Conservation (phyloP, 2,113 vertebrate genomes). For the Neodontobutis hainanensis region DNA sequence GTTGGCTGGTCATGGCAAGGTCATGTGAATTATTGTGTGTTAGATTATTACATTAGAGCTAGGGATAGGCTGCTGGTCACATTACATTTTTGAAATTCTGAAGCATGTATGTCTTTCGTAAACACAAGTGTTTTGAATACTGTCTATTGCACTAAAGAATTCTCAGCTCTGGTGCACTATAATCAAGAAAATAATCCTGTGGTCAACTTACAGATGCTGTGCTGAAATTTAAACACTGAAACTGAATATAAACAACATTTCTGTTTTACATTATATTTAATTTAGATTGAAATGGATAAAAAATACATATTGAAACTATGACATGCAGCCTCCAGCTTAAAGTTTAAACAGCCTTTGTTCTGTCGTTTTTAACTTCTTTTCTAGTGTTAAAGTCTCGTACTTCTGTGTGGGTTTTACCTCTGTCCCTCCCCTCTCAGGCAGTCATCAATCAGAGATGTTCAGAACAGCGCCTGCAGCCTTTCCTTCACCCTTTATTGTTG, state of each 20-base stretch:
- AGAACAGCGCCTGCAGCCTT: conserved; percentile 48
- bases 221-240: no score
- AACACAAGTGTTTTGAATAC: no score
- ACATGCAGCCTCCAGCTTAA: not conserved
- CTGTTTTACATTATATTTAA: no score
- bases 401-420: conserved; percentile 10
- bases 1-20: not conserved
- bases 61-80: no score
- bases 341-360: conserved; percentile 3
- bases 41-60: no score
- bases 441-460: conserved; percentile 50
- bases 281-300: no score
- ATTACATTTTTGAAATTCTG: no score
- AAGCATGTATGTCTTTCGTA: no score
- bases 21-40: not conserved
- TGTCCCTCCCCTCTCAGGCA: not conserved
- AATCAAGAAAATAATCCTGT: not conserved
- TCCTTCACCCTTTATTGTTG: conserved; percentile 51
- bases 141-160: no score
- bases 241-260: no score
- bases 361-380: not conserved
- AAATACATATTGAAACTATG: no score
- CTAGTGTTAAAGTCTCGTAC: not conserved
- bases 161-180: no score
- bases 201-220: not conserved